A percentile compares a stretch with the other conserved stretches of the same genome.
Conservation (phyloP, 2,797 vertebrate genomes). For the Mycteria americana region DNA sequence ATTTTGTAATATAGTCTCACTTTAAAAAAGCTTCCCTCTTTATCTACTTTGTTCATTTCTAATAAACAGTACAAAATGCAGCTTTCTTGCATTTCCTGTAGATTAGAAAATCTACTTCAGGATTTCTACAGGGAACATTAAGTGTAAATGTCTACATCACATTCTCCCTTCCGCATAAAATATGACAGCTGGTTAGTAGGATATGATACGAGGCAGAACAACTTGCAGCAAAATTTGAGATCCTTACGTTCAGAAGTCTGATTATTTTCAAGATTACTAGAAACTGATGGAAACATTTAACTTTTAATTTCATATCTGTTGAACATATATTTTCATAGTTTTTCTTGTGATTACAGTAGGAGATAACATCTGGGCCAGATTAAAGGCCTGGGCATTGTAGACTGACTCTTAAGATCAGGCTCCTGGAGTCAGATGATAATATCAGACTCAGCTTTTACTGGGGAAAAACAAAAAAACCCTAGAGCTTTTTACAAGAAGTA, state of each 20-base stretch:
- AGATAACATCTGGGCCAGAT: conserved; percentile 17
- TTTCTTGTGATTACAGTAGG: conserved; percentile 11
- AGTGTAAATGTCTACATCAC: neutral
- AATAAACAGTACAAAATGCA: neutral
- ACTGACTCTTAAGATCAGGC: neutral
- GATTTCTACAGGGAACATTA: neutral
- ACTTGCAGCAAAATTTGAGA: neutral
- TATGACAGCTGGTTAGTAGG: neutral
- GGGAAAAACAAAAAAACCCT: neutral
- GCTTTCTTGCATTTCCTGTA: neutral
- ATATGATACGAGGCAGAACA: neutral
- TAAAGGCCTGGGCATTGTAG: neutral
- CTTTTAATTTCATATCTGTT: neutral
- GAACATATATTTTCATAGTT: neutral
- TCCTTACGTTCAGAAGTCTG: neutral
- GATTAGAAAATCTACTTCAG: neutral
- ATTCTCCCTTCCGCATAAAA: neutral
- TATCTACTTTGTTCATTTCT: neutral
- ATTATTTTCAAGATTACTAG: neutral
- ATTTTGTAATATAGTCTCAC: neutral
- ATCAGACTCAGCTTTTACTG: neutral
- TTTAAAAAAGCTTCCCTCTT: neutral
- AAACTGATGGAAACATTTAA: neutral
- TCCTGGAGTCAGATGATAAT: neutral
- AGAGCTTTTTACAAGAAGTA: neutral